phyloP scores from a whole-genome alignment of 2,113 vertebrate species.

The Stomatorhinus ivindoensis region DNA sequence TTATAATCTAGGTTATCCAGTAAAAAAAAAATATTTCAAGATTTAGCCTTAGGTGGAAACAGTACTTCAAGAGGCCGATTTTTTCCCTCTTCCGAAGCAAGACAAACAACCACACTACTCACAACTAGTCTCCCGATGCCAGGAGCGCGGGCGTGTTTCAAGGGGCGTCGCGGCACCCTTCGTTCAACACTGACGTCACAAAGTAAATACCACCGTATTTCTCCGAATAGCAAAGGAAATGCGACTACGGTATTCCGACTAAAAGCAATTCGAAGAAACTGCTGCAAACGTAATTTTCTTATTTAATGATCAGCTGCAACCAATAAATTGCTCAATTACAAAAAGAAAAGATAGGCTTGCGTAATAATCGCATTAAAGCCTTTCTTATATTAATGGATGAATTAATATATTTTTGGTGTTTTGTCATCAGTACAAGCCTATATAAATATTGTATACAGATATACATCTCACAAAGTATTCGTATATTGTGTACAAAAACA shows the following conservation, averaged over 20 bases:
- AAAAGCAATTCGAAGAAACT: not conserved
- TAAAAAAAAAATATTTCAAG: not conserved
- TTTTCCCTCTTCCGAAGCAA: not conserved
- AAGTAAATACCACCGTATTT: conserved; percentile 28
- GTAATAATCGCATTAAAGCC: not conserved
- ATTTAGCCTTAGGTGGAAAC: not conserved
- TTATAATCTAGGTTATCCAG: not conserved
- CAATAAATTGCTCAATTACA: not conserved
- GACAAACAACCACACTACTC: not conserved
- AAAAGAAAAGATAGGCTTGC: not conserved
- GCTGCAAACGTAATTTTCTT: not conserved
- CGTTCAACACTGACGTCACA: conserved; percentile 5
- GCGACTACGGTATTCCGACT: not conserved
- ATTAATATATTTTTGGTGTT: conserved; percentile 4
- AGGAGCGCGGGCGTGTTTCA: not conserved
- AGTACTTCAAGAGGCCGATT: not conserved
- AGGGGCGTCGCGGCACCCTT: conserved; percentile 19
- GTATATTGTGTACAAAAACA: conserved; percentile 5
- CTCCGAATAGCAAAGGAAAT: not conserved
- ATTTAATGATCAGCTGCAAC: not conserved
- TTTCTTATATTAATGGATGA: not conserved
- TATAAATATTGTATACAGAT: conserved; percentile 12
- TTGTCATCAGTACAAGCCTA: not conserved
- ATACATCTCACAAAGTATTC: conserved; percentile 6
- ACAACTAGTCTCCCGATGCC: not conserved